Conservation (phyloP, 35 echinoderm and acorn worm species). For the Heliocidaris erythrogramma region DNA sequence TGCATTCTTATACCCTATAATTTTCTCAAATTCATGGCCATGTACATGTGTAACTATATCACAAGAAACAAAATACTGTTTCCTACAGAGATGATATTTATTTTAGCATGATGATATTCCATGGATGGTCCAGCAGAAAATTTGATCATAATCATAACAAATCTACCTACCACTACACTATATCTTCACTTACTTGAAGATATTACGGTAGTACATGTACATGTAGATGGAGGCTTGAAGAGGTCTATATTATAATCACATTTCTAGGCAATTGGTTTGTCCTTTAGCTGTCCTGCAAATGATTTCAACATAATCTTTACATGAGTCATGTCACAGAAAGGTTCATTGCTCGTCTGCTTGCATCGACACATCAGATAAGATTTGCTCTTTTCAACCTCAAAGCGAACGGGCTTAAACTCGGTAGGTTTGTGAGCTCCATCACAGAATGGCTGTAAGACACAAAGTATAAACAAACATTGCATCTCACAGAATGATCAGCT, state of each 20-base stretch:
- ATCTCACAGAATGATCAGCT: neutral
- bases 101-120: no score
- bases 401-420: slow-evolving; percentile 75
- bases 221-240: no score
- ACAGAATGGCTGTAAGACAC: slow-evolving; percentile 85
- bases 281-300: slow-evolving; percentile 21
- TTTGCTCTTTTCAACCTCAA: slow-evolving; percentile 71
- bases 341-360: slow-evolving; percentile 88
- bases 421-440: slow-evolving; percentile 85
- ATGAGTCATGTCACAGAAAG: slow-evolving; percentile 91
- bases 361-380: slow-evolving; percentile 69
- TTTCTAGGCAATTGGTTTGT: neutral
- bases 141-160: no score
- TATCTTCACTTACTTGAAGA: no score
- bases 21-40: no score
- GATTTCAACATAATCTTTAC: slow-evolving; percentile 66
- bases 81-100: no score
- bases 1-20: no score
- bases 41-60: no score
- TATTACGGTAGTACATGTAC: no score
- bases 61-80: no score
- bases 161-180: no score
- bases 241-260: neutral
- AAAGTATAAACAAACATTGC: neutral
- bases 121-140: no score